A percentile compares a stretch with the other conserved stretches of the same genome.
Evolutionary conservation across 1,140 invertebrate genomes (phyloP).

Genomic region (Tribolium madens): DNA sequence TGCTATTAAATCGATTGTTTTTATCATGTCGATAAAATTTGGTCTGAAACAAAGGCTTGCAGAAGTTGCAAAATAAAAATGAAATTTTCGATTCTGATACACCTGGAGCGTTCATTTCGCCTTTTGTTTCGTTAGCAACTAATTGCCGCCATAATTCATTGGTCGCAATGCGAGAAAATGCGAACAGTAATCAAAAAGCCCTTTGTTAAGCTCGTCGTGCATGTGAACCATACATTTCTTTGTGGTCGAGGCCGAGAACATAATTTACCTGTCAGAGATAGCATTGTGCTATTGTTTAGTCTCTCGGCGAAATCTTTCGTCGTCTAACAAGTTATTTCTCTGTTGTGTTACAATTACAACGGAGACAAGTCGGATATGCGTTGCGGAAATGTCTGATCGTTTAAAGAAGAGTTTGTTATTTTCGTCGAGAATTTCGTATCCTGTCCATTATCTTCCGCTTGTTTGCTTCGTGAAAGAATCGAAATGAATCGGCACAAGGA

Average conservation of each 20-base stretch:
- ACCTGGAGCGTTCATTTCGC: not conserved
- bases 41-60: too few relatives aligned
- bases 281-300: conserved; percentile 32
- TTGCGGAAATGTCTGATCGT: conserved; percentile 24
- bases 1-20: too few relatives aligned
- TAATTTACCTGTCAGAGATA: conserved; percentile 39
- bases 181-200: conserved; percentile 36
- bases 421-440: conserved; percentile 10
- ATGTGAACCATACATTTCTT: conserved; percentile 33
- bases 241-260: conserved; percentile 9
- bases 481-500: not conserved
- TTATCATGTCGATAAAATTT: too few relatives aligned
- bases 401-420: conserved; percentile 18
- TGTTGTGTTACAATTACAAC: conserved; percentile 9
- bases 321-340: conserved; percentile 9
- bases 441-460: conserved; percentile 23
- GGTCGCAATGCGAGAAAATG: conserved; percentile 30
- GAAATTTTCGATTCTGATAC: not conserved
- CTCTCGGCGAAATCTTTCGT: conserved; percentile 6
- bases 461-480: not conserved
- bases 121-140: conserved; percentile 32
- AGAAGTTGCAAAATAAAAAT: not conserved
- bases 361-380: conserved; percentile 12
- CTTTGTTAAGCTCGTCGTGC: conserved; percentile 29
- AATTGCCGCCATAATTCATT: conserved; percentile 33